Base-by-base conservation (phyloP, 2,888 invertebrate genomes). In the Drosophila cognata region DNA sequence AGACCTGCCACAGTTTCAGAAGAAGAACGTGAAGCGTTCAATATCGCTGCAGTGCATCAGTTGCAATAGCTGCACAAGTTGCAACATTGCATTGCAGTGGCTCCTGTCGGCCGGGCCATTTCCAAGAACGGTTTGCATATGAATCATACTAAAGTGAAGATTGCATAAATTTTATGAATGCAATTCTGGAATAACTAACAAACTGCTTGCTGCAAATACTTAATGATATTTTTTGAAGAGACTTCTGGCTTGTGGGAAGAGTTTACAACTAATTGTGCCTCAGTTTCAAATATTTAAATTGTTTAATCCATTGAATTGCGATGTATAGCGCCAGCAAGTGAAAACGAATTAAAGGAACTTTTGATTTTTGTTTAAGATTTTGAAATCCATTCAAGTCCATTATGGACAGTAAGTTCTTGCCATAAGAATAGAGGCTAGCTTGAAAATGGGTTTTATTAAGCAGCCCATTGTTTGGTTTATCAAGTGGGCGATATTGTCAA, bases 71-170 rank as follows among this genome's bases (percentile, higher is more conserved):
- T 64, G 67, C 63, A 77, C 60, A 73, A 50, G 50, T 35, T 18
- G 11, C 28, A 46, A 36, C 69, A 29, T 6, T 57, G n/a, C 41
- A 28, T 38, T 57, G 41, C 21, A 29, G 31, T 43, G 59, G 56
- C 51, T 72, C 58, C 58, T 58, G 36, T 43, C 52, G 36, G 43
- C 28, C 35, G 10, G 43, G 43, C 68, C 6, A n/a, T 41, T 77
- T 75, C 76, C 53, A 46, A 25, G 77, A 77, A 77, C 31, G 65
- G 58, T 65, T 77, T 77, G 77, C 77, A 77, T 77, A 76, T 70
- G 81, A 61, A 58, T 50, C 48, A 43, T 31, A 74, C 10, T 13
- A 48, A 74, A 33, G 13, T 8, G 21, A 43, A 79, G 80, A 79
- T 76, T 74, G 75, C 68, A 79, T 60, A 74, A 63, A 60, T 63